Percentiles rank a stretch among this genome's conserved stretches.
These are phyloP conservation scores for Myocastor coypus DNA, from an alignment of 2,113 vertebrate genomes.

Conservation along the genomic window DNA sequence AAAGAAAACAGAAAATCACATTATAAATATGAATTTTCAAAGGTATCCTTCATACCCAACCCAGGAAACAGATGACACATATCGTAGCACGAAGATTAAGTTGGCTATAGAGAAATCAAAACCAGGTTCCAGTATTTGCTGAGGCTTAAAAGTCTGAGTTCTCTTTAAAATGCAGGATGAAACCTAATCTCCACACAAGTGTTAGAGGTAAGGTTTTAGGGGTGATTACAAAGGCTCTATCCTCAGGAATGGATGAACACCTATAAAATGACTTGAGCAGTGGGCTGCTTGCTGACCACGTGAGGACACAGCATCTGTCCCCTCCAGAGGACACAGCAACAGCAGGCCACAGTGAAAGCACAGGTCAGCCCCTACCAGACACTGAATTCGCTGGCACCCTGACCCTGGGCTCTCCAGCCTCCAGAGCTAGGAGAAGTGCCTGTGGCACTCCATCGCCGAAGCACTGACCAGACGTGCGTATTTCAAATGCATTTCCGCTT, in stretches of 20 bases:
- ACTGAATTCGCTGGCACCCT: not conserved
- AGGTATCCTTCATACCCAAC: not conserved
- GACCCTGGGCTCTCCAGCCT: too few species aligned
- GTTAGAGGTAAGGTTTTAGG: not conserved
- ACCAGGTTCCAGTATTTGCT: constrained; percentile 7
- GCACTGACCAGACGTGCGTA: not conserved
- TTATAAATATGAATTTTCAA: not conserved
- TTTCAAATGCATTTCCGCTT: constrained; percentile 18
- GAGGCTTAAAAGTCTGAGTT: not conserved
- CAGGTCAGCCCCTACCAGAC: not conserved
- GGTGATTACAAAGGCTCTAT: not conserved
- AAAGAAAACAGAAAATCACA: constrained; percentile 15
- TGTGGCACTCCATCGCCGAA: not conserved
- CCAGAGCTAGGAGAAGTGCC: not conserved
- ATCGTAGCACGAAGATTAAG: constrained; percentile 45
- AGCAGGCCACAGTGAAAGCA: not conserved
- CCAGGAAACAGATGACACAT: not conserved
- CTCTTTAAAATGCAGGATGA: not conserved
- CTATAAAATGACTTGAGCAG: not conserved
- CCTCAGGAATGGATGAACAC: not conserved
- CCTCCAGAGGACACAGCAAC: not conserved
- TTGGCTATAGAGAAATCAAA: constrained; percentile 5
- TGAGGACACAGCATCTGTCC: not conserved
- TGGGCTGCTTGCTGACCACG: not conserved
- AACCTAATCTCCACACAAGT: not conserved